Evolutionary conservation across 2,888 invertebrate species (phyloP), one percentile per base, ranked within the genome.

Genomic region (Mantis religiosa): DNA sequence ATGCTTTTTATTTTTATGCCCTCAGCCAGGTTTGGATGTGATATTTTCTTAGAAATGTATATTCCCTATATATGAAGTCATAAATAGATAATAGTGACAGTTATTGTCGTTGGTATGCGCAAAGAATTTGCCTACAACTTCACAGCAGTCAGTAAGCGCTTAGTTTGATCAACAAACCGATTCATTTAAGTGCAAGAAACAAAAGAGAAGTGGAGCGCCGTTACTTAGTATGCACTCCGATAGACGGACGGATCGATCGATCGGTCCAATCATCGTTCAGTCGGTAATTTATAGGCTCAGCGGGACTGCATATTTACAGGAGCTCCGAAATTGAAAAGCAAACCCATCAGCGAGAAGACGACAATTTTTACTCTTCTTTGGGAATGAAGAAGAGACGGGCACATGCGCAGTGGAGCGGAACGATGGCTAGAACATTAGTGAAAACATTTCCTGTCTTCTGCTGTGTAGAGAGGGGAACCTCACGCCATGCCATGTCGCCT

Each of bases 221-320:
- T 71, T 71, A 71, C 20, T 71, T 71, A 71, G 54, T 71, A 71
- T 71, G 54, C 54, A 20, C 54, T 15, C 15, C 4, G 54, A 15
- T 14, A 15, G 20, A 20, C 3, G 4, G 20, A 71, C 1, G 15
- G 54, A 54, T 8, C 0, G 54, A 71, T 71, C 54, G 54, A 71
- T 71, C 54, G 25, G 82, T 30, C 87, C 87, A 87, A 87, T 87
- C 87, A 87, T 87, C 87, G 87, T 82, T 87, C 82, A 87, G 87
- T 87, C 41, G 87, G 87, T 87, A 87, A 87, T 87, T 87, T 87
- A 87, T 87, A 87, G 87, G 87, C 54, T 71, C 54, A 20, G 20
- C 34, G n/a, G 87, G 41, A 41, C 82, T 87, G 87, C 81, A 87
- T 87, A 87, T 87, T 87, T 87, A 87, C 82, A 54, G 71, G 82